Percentiles rank a stretch among this genome's conserved stretches.
Conservation (phyloP, 2,797 vertebrate genomes). For the Chaetodon trifasciatus region DNA sequence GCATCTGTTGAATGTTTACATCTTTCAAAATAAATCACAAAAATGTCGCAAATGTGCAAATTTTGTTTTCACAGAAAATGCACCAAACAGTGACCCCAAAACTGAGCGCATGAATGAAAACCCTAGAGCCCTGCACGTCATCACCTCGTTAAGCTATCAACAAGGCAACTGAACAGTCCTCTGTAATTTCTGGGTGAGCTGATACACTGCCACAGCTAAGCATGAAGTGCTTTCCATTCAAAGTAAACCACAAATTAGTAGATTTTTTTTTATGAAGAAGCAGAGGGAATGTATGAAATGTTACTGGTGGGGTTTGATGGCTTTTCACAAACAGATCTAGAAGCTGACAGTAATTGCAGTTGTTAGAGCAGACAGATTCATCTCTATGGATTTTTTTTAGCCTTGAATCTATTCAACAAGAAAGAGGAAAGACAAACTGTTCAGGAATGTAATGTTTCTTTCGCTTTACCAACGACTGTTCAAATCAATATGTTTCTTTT, state of each 20-base stretch:
- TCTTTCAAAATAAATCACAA: too few species aligned
- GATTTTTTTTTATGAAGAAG: conserved; percentile 18
- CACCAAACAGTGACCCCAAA: too few species aligned
- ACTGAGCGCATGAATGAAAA: too few species aligned
- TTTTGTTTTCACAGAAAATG: too few species aligned
- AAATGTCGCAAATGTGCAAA: too few species aligned
- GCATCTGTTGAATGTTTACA: too few species aligned
- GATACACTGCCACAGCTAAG: background rate
- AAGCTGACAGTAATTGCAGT: conserved; percentile 66
- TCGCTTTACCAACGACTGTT: conserved; percentile 31
- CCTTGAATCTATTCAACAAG: conserved; percentile 38
- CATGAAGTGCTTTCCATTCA: conserved; percentile 29
- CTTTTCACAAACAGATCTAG: conserved; percentile 40
- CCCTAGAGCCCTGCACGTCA: background rate
- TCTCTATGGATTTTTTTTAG: conserved; percentile 49
- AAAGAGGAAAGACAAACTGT: conserved; percentile 39
- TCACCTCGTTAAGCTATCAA: conserved; percentile 13
- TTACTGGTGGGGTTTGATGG: conserved; percentile 1
- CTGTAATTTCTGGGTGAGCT: conserved; percentile 23
- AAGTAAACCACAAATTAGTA: conserved; percentile 35
- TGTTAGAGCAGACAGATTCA: conserved; percentile 56
- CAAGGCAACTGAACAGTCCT: background rate
- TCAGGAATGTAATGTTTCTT: conserved; percentile 23
- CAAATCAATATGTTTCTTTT: conserved; percentile 40
- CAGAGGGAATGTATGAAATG: conserved; percentile 24